A percentile compares a stretch with the other conserved stretches of the same genome.
These are phyloP conservation scores for Dasypogon diadema DNA, from an alignment of 2,888 invertebrate genomes.

Conservation along the genomic window DNA sequence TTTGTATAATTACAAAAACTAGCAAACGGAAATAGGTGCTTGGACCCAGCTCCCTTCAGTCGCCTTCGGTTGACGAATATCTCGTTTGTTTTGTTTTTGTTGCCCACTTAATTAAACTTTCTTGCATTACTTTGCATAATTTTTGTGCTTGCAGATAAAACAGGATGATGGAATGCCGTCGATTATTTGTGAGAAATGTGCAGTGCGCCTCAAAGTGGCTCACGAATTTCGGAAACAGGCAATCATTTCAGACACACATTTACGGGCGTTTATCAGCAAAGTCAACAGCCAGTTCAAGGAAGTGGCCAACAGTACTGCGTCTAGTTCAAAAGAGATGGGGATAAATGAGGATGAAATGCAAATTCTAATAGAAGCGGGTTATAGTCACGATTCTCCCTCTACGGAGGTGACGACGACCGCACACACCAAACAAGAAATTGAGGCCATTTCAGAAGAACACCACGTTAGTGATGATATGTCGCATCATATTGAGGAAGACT, in stretches of 20 bases:
- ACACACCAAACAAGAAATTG: background rate
- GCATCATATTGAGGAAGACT: conserved; percentile 44
- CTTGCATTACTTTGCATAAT: no score
- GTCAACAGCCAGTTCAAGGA: conserved; percentile 62
- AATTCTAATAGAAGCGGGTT: conserved; percentile 53
- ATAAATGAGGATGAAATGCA: conserved; percentile 56
- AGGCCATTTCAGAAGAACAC: background rate
- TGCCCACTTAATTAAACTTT: no score
- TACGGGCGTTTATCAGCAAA: conserved; percentile 61
- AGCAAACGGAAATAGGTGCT: no score
- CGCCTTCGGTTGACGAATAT: no score
- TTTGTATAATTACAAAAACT: no score
- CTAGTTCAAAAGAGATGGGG: conserved; percentile 44
- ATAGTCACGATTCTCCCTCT: conserved; percentile 44
- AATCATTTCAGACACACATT: conserved; percentile 60
- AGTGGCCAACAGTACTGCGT: conserved; percentile 58
- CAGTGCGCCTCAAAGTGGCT: conserved; percentile 60
- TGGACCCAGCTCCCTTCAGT: no score
- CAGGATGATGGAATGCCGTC: conserved; percentile 61
- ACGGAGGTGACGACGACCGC: conserved; percentile 50
- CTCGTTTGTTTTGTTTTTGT: no score
- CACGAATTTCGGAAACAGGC: conserved; percentile 61
- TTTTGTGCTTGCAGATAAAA: conserved; percentile 58
- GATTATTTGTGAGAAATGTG: conserved; percentile 61
- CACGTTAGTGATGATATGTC: conserved; percentile 43